Evolutionary conservation across 2,113 vertebrate genomes (phyloP), one percentile per base, ranked within the genome.

Genomic region (Lanius ludovicianus): DNA sequence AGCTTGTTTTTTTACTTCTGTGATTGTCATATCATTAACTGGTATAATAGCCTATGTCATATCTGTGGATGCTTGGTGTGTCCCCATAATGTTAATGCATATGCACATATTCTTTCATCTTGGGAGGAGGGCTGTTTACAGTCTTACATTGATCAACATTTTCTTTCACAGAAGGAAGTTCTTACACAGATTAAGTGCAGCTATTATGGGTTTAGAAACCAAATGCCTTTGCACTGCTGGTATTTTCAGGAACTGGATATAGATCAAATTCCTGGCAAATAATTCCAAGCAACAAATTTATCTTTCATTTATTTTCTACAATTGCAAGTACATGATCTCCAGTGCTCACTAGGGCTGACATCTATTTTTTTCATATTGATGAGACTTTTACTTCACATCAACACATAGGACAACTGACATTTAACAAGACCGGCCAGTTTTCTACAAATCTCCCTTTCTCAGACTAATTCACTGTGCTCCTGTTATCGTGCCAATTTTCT

Each of bases 201-300:
- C 71, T 84, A 80, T 49, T 77, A 41, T 0, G 4, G 39, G 12
- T 68, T 89, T 92, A 71, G 49, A 70, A 90, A 89, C 30, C 41
- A 95, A 90, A 92, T 84, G 67, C 20, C 65, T 90, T 60, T 91
- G 92, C n/a, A 57, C 49, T 87, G 78, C 35, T 84, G 46, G 21
- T 88, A 85, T 83, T 89, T 95, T 93, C 80, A 90, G 60, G 84
- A 82, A 65, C 24, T 60, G 79, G 67, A 68, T 77, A 62, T 33
- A 31, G 69, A 84, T 52, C 52, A 89, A 87, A 87, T 74, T 84
- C 21, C 28, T 73, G 46, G 44, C 30, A 88, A 87, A 68, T 89
- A 81, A 53, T 62, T 80, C n/a, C 27, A 82, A 74, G 41, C 37
- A 84, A 84, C 23, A 69, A 8, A 60, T 67, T 73, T 71, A 13